Evolutionary conservation across 2,888 invertebrate species (phyloP).

Genomic region (Papilio protenor): DNA sequence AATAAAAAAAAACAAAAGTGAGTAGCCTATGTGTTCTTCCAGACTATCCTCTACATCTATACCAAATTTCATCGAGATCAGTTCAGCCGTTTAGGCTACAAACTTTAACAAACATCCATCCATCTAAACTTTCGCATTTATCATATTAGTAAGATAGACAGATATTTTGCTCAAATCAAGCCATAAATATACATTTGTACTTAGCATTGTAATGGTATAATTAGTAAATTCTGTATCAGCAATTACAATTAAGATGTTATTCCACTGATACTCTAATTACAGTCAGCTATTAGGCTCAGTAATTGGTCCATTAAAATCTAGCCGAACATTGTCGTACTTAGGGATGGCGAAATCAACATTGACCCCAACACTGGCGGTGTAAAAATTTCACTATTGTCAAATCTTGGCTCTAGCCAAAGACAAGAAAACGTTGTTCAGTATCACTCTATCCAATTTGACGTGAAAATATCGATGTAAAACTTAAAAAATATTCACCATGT

Average conservation of each 20-base stretch:
- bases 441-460: background rate
- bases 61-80: too few relatives aligned
- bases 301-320: slow-evolving; percentile 31
- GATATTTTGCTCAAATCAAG: background rate
- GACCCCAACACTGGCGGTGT: background rate
- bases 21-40: too few relatives aligned
- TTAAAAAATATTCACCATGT: too few relatives aligned
- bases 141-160: too few relatives aligned
- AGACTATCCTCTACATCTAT: too few relatives aligned
- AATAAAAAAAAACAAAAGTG: too few relatives aligned
- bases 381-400: background rate
- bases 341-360: background rate
- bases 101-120: too few relatives aligned
- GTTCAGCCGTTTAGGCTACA: too few relatives aligned
- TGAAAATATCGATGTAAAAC: background rate
- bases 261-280: slow-evolving; percentile 29
- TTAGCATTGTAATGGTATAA: background rate
- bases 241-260: slow-evolving; percentile 37
- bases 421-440: too few relatives aligned
- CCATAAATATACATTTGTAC: background rate
- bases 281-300: slow-evolving; percentile 15
- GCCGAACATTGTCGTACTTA: slow-evolving; percentile 16
- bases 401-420: background rate
- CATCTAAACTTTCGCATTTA: too few relatives aligned
- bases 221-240: slow-evolving; percentile 13